Evolutionary conservation across 2,888 invertebrate species (phyloP).

Genomic region (Entomobrya proxima): DNA sequence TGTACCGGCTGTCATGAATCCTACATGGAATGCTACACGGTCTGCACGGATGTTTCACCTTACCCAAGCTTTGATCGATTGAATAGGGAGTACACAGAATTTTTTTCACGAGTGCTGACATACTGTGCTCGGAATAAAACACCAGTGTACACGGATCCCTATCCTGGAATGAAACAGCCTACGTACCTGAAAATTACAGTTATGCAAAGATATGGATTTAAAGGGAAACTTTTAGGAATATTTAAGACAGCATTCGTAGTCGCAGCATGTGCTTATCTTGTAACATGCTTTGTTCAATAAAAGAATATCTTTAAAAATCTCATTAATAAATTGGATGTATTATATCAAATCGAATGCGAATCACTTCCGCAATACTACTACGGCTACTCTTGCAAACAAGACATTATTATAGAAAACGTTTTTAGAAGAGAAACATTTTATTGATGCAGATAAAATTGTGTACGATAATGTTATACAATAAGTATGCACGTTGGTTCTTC

Average conservation of each 20-base stretch:
- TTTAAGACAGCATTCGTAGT: slow-evolving; percentile 44
- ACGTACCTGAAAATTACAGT: neutral
- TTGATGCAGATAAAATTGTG: no score
- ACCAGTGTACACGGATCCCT: slow-evolving; percentile 44
- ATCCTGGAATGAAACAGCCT: slow-evolving; percentile 33
- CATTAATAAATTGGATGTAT: no score
- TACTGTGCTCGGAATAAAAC: slow-evolving; percentile 19
- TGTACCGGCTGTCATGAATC: slow-evolving; percentile 44
- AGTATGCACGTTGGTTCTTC: no score
- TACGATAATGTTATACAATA: no score
- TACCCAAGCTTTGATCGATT: slow-evolving; percentile 53
- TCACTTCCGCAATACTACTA: neutral
- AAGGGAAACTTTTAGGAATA: slow-evolving; percentile 16
- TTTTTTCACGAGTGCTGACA: slow-evolving; percentile 26
- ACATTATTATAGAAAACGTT: no score
- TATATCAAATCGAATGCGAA: no score
- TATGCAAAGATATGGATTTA: neutral
- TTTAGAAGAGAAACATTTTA: no score
- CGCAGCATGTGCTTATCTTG: slow-evolving; percentile 49
- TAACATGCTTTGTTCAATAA: slow-evolving; percentile 20
- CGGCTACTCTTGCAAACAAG: neutral
- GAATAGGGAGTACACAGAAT: slow-evolving; percentile 33
- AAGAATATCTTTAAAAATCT: no score
- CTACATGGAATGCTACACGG: slow-evolving; percentile 45
- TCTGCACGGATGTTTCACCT: slow-evolving; percentile 10